Evolutionary conservation across 2,888 invertebrate species (phyloP).

Genomic region (Leucophenga montana): DNA sequence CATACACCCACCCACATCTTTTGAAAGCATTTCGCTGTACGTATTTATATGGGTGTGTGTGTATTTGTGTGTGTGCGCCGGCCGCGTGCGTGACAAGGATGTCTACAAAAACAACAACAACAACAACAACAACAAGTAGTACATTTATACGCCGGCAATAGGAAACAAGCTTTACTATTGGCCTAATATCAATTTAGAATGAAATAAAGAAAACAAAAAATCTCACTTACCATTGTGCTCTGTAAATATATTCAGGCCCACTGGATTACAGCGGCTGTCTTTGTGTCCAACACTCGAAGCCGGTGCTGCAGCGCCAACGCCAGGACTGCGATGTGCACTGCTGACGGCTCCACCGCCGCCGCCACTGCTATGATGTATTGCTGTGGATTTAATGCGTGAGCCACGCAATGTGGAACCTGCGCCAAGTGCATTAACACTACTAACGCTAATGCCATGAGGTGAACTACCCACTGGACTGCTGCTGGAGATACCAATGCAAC

Average conservation of each 20-base stretch:
- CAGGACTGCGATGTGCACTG: constrained; percentile 43
- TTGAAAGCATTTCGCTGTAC: constrained; percentile 33
- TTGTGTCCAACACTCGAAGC: constrained; percentile 64
- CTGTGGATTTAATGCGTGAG: constrained; percentile 78
- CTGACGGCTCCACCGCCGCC: constrained; percentile 53
- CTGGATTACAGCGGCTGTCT: constrained; percentile 79
- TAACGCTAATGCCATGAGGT: constrained; percentile 69
- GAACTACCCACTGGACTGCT: constrained; percentile 66
- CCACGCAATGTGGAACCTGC: constrained; percentile 80
- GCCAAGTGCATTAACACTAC: constrained; percentile 66
- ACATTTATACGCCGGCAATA: constrained; percentile 10
- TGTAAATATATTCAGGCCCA: constrained; percentile 93
- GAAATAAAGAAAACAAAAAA: no score
- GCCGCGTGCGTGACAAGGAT: constrained; percentile 33
- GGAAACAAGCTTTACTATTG: not conserved
- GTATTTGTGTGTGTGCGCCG: constrained; percentile 23
- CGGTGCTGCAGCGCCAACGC: constrained; percentile 37
- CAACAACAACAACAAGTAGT: constrained; percentile 28
- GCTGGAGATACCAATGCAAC: constrained; percentile 76
- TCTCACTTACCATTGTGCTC: constrained; percentile 90
- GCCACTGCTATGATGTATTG: constrained; percentile 50
- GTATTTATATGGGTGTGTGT: constrained; percentile 26
- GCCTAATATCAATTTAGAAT: no score
- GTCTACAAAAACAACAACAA: constrained; percentile 24
- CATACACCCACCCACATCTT: not conserved